phyloP scores from a whole-genome alignment of 2,888 invertebrate species.

The Pristionchus maxplancki region DNA sequence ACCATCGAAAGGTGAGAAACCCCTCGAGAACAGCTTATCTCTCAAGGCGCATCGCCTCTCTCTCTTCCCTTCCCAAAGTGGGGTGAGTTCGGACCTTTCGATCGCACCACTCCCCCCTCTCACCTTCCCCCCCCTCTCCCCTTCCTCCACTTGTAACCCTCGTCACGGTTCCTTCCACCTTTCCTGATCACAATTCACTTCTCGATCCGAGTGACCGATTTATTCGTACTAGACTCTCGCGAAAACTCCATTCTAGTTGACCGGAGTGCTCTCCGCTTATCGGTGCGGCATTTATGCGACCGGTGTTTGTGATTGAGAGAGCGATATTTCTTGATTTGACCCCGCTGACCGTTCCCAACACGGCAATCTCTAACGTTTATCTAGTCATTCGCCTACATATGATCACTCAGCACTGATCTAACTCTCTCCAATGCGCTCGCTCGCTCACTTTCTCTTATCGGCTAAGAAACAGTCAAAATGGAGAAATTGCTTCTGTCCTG shows the following conservation, averaged over 20 bases:
- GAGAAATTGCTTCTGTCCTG: no score
- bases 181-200: neutral
- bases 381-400: neutral
- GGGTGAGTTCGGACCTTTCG: slow-evolving; percentile 39
- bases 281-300: neutral
- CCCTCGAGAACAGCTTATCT: neutral
- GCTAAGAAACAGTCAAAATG: no score
- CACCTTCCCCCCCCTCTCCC: neutral
- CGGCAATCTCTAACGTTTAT: no score
- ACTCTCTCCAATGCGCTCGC: neutral
- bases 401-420: neutral
- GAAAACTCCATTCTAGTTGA: neutral
- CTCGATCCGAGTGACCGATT: neutral
- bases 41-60: neutral
- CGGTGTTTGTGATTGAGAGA: no score
- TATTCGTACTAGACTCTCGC: neutral
- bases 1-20: no score
- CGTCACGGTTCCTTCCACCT: neutral
- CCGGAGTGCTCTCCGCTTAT: neutral
- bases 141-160: neutral
- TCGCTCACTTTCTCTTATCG: neutral
- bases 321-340: neutral
- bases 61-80: neutral
- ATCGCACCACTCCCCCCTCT: slow-evolving; percentile 2
- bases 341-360: neutral